These are phyloP conservation scores for Novumbra hubbsi DNA, from an alignment of 2,797 vertebrate species.

Conservation along the genomic window DNA sequence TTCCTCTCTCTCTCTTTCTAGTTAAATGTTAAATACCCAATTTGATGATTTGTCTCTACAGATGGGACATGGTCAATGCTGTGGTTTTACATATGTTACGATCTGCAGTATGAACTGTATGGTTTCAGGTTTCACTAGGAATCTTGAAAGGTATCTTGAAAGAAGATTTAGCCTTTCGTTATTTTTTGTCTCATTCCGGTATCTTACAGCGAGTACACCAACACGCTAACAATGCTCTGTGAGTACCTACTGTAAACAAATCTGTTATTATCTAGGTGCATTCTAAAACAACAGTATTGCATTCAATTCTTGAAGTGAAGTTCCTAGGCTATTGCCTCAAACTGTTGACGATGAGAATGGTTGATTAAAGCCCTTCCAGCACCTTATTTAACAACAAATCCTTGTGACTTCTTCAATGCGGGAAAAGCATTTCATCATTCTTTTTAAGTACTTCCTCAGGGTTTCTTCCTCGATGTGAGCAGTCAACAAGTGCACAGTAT, in stretches of 20 bases:
- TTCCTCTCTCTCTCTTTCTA: slow-evolving; percentile 2
- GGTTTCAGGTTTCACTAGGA: background rate
- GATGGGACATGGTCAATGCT: too few relatives aligned
- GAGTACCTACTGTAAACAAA: background rate
- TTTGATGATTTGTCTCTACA: too few relatives aligned
- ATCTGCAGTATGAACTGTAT: background rate
- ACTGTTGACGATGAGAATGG: background rate
- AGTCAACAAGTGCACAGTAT: slow-evolving; percentile 30
- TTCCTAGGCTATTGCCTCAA: background rate
- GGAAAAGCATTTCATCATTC: slow-evolving; percentile 33
- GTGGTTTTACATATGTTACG: background rate
- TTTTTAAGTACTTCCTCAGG: slow-evolving; percentile 10
- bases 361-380: slow-evolving; percentile 17
- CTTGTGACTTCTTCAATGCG: slow-evolving; percentile 1
- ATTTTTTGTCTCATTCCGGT: background rate
- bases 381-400: slow-evolving; percentile 10
- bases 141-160: background rate
- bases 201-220: background rate
- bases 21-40: too few relatives aligned
- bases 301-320: background rate
- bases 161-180: background rate
- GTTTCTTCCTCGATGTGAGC: slow-evolving; percentile 29
- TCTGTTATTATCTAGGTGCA: background rate
- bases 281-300: background rate
- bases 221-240: background rate